Percentiles rank a stretch among this genome's conserved stretches.
These are phyloP conservation scores for Pelochelys cantorii DNA, from an alignment of 2,797 vertebrate species.

Conservation along the genomic window DNA sequence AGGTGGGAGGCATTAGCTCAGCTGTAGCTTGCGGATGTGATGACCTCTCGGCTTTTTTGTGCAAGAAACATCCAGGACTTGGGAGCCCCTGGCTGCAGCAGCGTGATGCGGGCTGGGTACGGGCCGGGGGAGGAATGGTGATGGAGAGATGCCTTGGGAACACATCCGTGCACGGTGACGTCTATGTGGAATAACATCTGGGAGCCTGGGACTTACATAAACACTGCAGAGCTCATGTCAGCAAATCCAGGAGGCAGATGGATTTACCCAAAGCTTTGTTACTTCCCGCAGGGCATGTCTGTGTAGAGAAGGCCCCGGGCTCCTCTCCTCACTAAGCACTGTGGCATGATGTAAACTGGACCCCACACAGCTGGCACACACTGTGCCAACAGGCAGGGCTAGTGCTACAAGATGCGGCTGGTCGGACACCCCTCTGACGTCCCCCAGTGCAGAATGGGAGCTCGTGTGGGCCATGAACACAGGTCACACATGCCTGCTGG, in stretches of 20 bases:
- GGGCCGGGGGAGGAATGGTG: rapidly evolving
- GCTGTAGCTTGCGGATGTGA: background rate
- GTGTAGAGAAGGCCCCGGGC: rapidly evolving
- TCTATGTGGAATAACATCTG: background rate
- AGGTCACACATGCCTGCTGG: background rate
- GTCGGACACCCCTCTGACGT: rapidly evolving
- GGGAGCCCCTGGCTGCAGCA: background rate
- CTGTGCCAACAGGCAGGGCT: rapidly evolving
- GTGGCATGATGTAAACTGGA: rapidly evolving
- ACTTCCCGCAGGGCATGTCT: background rate
- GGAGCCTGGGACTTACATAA: rapidly evolving
- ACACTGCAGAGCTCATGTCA: rapidly evolving
- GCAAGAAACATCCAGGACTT: rapidly evolving
- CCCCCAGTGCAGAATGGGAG: rapidly evolving
- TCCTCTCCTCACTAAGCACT: background rate
- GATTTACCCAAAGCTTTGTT: rapidly evolving
- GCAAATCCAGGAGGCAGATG: background rate
- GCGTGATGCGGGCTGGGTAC: rapidly evolving
- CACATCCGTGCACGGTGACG: rapidly evolving
- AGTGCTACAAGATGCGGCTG: background rate
- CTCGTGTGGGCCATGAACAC: background rate
- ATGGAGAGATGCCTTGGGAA: background rate
- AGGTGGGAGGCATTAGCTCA: background rate
- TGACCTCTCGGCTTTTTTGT: rapidly evolving
- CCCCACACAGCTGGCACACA: rapidly evolving